Conservation (phyloP, 2,888 invertebrate species). For the Camptogramma bilineatum region DNA sequence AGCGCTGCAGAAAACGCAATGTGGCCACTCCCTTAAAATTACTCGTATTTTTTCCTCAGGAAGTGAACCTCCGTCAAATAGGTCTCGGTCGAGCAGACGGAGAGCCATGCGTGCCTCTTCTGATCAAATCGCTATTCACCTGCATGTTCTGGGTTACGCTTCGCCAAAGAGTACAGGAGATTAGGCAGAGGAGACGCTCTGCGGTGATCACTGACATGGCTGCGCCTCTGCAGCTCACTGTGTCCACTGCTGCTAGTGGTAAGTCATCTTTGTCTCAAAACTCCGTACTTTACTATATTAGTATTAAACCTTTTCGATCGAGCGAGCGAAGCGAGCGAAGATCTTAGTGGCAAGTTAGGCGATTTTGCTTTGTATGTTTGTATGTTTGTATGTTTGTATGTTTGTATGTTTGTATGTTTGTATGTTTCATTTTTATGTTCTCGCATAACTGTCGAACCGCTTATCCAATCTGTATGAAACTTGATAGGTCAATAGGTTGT, state of each 20-base stretch:
- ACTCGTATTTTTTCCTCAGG: constrained; percentile 61
- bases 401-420: too few species aligned
- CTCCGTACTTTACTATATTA: neutral
- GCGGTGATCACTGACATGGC: constrained; percentile 91
- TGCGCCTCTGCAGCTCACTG: constrained; percentile 91
- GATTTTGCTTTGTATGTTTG: too few species aligned
- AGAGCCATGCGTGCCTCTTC: constrained; percentile 90
- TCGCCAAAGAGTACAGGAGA: constrained; percentile 94
- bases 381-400: too few species aligned
- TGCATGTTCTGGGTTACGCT: constrained; percentile 98
- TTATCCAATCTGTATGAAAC: too few species aligned
- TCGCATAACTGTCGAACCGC: too few species aligned
- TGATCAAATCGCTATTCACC: constrained; percentile 94
- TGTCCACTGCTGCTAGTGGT: constrained; percentile 89
- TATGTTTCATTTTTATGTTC: too few species aligned
- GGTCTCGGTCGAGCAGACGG: constrained; percentile 89
- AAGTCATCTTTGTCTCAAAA: constrained; percentile 32
- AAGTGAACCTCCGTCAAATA: constrained; percentile 91
- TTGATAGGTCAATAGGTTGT: too few species aligned
- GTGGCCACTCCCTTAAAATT: neutral
- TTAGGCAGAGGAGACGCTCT: constrained; percentile 87
- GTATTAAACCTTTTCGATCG: neutral
- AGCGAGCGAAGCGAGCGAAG: too few species aligned
- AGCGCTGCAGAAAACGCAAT: too few species aligned
- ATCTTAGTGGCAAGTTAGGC: too few species aligned